Conservation (phyloP, 2,888 invertebrate genomes). For the Nephrotoma flavescens region DNA sequence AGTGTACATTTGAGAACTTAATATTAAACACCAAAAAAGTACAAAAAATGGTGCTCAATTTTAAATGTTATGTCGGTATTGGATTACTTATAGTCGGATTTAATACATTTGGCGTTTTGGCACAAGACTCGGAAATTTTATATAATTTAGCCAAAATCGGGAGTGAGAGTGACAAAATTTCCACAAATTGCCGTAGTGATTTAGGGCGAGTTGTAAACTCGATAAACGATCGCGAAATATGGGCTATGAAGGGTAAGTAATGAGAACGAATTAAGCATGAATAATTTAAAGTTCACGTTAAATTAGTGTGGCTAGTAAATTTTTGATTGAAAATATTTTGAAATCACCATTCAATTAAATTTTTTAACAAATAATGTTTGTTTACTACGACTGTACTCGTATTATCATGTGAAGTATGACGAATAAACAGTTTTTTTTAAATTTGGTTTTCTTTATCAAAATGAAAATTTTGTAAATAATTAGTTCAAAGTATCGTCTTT, state of each 20-base stretch:
- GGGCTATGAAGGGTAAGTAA: not conserved
- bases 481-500: too few species aligned
- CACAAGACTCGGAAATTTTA: not conserved
- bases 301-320: too few species aligned
- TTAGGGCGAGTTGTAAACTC: not conserved
- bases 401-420: too few species aligned
- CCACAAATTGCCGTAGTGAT: not conserved
- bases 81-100: not conserved
- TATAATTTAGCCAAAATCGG: not conserved
- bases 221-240: not conserved
- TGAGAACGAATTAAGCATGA: not conserved
- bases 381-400: too few species aligned
- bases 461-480: too few species aligned
- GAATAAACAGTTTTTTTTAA: too few species aligned
- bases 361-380: too few species aligned
- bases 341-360: too few species aligned
- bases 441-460: too few species aligned
- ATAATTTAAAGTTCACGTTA: too few species aligned
- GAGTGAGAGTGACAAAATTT: not conserved
- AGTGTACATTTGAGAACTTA: not conserved
- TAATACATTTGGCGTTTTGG: not conserved
- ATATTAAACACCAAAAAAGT: not conserved
- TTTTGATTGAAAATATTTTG: too few species aligned
- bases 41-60: not conserved
- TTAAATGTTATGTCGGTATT: not conserved